Conservation (phyloP, 37 sponge, comb jelly and placozoan species). For the Chondrilla cf. caribensis region DNA sequence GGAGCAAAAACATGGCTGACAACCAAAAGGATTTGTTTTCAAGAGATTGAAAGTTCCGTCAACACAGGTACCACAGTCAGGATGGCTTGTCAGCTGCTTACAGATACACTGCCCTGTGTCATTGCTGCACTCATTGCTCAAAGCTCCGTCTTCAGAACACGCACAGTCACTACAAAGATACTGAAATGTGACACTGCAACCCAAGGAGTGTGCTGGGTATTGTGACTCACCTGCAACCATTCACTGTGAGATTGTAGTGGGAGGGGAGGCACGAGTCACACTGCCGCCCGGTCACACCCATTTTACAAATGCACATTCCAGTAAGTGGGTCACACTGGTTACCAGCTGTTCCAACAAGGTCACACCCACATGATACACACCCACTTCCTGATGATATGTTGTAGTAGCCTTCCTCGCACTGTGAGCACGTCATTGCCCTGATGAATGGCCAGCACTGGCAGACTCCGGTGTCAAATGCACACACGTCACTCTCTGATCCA, state of each 20-base stretch:
- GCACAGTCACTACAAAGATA: conserved; percentile 39
- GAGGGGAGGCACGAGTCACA: conserved; percentile 59
- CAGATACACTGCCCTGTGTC: conserved; percentile 65
- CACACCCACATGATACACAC: conserved; percentile 57
- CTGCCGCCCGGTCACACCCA: conserved; percentile 56
- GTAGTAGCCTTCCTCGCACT: conserved; percentile 35
- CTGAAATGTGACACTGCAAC: background rate
- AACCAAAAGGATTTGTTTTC: conserved; percentile 57
- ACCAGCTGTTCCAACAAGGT: conserved; percentile 31
- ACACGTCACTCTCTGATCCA: conserved; percentile 47
- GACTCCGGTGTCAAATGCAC: conserved; percentile 50
- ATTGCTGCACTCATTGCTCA: conserved; percentile 14
- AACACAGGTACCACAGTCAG: conserved; percentile 39
- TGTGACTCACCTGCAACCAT: conserved; percentile 64
- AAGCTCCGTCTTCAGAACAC: conserved; percentile 37
- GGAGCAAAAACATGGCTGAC: conserved; percentile 78
- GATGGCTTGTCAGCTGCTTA: background rate
- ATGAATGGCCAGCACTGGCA: conserved; percentile 64
- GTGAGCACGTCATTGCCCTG: conserved; percentile 46
- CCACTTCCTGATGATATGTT: conserved; percentile 19
- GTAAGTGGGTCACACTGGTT: conserved; percentile 36
- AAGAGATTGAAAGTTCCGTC: conserved; percentile 60
- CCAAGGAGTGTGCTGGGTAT: too few species aligned
- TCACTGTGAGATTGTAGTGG: conserved; percentile 47
- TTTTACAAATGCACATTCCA: conserved; percentile 63